Evolutionary conservation across 2,888 invertebrate species (phyloP).

Genomic region (Stenotaenia linearis): DNA sequence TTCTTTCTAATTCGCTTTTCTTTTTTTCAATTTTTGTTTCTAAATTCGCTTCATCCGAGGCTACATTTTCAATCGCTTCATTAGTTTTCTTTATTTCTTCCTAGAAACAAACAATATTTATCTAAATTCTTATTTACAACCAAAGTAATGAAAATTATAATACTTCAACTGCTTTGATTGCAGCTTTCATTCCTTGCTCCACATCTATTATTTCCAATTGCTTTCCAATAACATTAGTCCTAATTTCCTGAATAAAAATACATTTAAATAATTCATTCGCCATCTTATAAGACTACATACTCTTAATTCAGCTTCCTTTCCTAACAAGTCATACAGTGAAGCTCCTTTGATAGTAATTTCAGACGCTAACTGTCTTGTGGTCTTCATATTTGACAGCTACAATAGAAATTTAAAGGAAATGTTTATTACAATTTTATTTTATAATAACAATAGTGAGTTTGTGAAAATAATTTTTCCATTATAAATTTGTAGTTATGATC

Average conservation of each 20-base stretch:
- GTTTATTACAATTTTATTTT: too few species aligned
- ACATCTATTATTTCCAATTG: constrained; percentile 75
- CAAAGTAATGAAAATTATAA: constrained; percentile 29
- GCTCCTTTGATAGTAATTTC: constrained; percentile 90
- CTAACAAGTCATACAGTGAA: constrained; percentile 78
- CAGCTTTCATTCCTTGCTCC: constrained; percentile 69
- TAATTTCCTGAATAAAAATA: constrained; percentile 56
- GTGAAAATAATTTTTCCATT: too few species aligned
- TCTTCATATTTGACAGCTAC: constrained; percentile 72
- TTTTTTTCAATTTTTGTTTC: constrained; percentile 89
- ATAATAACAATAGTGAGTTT: too few species aligned
- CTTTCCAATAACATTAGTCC: constrained; percentile 70
- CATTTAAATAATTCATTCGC: not conserved
- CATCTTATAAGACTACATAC: too few species aligned
- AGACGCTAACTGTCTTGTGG: constrained; percentile 76
- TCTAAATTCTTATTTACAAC: not conserved
- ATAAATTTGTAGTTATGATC: too few species aligned
- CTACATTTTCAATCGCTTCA: constrained; percentile 71
- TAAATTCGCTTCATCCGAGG: constrained; percentile 79
- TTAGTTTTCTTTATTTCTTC: constrained; percentile 64
- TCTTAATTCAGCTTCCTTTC: constrained; percentile 79
- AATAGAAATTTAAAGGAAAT: not conserved
- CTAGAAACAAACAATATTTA: constrained; percentile 43
- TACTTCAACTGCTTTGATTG: constrained; percentile 60
- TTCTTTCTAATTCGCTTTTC: constrained; percentile 79